These are phyloP conservation scores for Rhinichthys osculus DNA, from an alignment of 2,797 vertebrate genomes.

Conservation along the genomic window DNA sequence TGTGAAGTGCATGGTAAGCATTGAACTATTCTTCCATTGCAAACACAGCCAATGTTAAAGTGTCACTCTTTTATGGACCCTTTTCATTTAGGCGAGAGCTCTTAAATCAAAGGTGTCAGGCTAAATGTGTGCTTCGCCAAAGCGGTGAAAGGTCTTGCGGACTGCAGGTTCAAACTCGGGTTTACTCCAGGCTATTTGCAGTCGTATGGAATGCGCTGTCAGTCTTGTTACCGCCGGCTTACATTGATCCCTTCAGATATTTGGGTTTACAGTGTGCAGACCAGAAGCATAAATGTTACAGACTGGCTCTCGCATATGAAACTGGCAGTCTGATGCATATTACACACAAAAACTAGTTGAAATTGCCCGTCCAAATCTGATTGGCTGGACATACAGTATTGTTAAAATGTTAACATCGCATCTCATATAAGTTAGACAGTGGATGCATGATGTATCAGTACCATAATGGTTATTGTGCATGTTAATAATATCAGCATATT, in stretches of 20 bases:
- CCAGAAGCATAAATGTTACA: constrained; percentile 16
- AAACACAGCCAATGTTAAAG: constrained; percentile 23
- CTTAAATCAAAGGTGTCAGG: constrained; percentile 37
- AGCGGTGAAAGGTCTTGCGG: constrained; percentile 6
- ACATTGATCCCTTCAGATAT: constrained; percentile 40
- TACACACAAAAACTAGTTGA: background rate
- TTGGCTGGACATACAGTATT: background rate
- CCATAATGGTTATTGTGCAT: background rate
- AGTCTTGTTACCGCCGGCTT: constrained; percentile 29
- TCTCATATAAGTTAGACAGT: no score
- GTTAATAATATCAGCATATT: no score
- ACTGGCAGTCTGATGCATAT: background rate
- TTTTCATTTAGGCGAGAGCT: constrained; percentile 39
- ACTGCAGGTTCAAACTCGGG: constrained; percentile 33
- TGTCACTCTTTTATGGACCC: constrained; percentile 30
- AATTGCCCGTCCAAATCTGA: background rate
- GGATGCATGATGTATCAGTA: background rate
- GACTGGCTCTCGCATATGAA: background rate
- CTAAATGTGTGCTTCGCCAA: constrained; percentile 11
- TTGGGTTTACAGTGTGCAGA: constrained; percentile 55
- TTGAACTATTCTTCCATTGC: background rate
- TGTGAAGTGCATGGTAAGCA: background rate
- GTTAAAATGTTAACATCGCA: background rate
- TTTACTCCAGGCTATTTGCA: constrained; percentile 41
- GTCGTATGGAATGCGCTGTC: constrained; percentile 29